phyloP scores from a whole-genome alignment of 2,113 vertebrate genomes.

The Potamarius usumacintae region DNA sequence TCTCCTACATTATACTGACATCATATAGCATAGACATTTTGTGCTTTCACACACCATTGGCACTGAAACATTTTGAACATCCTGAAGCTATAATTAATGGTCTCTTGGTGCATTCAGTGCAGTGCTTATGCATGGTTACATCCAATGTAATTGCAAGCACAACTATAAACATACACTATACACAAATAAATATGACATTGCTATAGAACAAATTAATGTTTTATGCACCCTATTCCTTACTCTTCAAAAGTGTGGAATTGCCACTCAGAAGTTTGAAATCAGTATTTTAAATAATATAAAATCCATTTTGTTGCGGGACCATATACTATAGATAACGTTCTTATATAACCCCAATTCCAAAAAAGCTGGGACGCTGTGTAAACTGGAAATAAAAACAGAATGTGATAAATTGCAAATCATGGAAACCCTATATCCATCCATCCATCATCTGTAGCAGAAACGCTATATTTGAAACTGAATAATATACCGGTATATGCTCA shows the following conservation, averaged over 20 bases:
- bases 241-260: slow-evolving; percentile 14
- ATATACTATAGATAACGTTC: neutral
- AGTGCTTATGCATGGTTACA: slow-evolving; percentile 16
- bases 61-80: slow-evolving; percentile 30
- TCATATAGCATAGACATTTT: slow-evolving; percentile 25
- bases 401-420: too few relatives aligned
- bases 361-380: too few relatives aligned
- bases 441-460: too few relatives aligned
- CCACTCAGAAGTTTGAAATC: neutral
- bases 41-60: slow-evolving; percentile 37
- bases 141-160: slow-evolving; percentile 22
- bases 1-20: slow-evolving; percentile 10
- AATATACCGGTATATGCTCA: too few relatives aligned
- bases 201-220: slow-evolving; percentile 8
- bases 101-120: slow-evolving; percentile 18
- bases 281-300: slow-evolving; percentile 18
- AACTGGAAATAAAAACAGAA: too few relatives aligned
- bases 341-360: neutral
- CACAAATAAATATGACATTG: slow-evolving; percentile 50
- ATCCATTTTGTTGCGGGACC: neutral
- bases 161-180: slow-evolving; percentile 33
- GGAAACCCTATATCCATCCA: too few relatives aligned
- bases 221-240: slow-evolving; percentile 20
- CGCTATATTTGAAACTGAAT: too few relatives aligned
- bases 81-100: neutral